Evolutionary conservation across 2,888 invertebrate genomes (phyloP), one percentile per base, ranked within the genome.

Genomic region (Hedychridium roseum): DNA sequence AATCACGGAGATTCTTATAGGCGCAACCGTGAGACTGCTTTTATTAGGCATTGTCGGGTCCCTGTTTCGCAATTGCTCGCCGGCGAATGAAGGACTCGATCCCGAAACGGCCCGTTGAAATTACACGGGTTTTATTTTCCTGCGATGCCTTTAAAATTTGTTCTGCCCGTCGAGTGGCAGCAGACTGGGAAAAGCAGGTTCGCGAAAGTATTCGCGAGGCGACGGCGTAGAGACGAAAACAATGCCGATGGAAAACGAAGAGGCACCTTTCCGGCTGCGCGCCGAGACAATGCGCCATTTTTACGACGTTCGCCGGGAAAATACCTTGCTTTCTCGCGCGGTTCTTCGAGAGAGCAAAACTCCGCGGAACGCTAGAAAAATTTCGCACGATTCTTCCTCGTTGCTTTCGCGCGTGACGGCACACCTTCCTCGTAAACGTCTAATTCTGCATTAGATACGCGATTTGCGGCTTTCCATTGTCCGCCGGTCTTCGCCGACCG

Each of bases 271-370:
- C 63, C 62, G 64, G 62, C 62, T 46, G 50, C 52, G 63, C 50
- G 53, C 62, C 64, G 60, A 61, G 43, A 70, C 70, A 68, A 69
- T 70, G 62, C 66, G 57, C 45, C 44, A 64, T 62, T 66, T 68
- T 58, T 64, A 64, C 53, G 59, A 60, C 55, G 39, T 42, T 55
- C 35, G 27, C 53, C 49, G 51, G 57, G 57, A 49, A 57, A 57
- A 60, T 54, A 51, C 21, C 39, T 43, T 51, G 35, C 45, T 46
- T 42, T 47, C 45, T 45, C 31, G 43, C n/a, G n/a, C n/a, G n/a
- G n/a, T n/a, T n/a, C n/a, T n/a, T 9, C 9, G 7, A 15, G 21
- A 9, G 35, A 48, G 28, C 32, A 30, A 1, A 16, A 34, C 26
- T 21, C 15, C 16, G 23, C 32, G 16, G 31, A 23, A 14, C 20